Base-by-base conservation (phyloP, 2,888 invertebrate species). In the Stomorhina lunata region DNA sequence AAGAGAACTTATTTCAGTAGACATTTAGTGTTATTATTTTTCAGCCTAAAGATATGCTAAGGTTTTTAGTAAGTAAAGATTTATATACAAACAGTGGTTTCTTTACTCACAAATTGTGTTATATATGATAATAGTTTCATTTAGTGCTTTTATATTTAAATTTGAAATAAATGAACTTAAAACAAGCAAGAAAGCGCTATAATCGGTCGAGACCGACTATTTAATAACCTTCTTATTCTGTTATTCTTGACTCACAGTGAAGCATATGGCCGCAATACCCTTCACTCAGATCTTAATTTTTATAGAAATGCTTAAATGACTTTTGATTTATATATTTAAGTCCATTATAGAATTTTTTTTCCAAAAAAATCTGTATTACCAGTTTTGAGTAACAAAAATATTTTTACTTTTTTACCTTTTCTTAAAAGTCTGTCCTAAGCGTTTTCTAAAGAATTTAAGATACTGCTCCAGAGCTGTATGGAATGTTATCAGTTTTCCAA, bases 41-140 rank as follows among this genome's bases (percentile, higher is more conserved):
- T 0, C 27, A 57, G 55, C 69, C 69, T 45, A n/a, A 57, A 57
- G 32, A 45, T 69, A 69, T 69, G 45, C 43, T 25, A 34, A 20
- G 1, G 7, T 12, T 15, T 65, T 48, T 50, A 4, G 40, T 25
- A 27, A n/a, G 22, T 10, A 12, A 9, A 25, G 3, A 6, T 1
- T 25, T n/a, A 3, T n/a, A n/a, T n/a, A 5, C 25, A 50, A 22
- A 12, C 27, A 50, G n/a, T 6, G 17, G 1, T 27, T 6, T n/a
- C 12, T 27, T 50, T 25, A 29, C 32, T 6, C 17, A 2, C 4
- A 12, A 29, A 15, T 53, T 32, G 5, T 34, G 12, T n/a, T n/a
- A n/a, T n/a, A n/a, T n/a, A n/a, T n/a, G n/a, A n/a, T n/a, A 37
- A 37, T 37, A 1, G 10, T 37, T 1, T 37, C 10, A 37, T 12